Evolutionary conservation across 2,113 vertebrate genomes (phyloP).

Genomic region (Lipophrys pholis): DNA sequence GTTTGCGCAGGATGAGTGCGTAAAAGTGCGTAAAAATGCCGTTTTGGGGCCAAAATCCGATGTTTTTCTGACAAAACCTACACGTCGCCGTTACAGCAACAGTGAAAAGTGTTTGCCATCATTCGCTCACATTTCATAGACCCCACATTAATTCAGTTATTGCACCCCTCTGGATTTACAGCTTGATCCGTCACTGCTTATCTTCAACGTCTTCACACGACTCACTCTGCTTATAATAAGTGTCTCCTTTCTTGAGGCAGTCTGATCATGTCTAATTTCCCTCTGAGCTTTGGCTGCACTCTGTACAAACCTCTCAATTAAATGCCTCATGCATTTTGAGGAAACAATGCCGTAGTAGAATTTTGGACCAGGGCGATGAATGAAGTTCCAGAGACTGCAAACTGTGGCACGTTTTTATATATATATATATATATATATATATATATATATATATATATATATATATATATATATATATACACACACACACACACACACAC

Average conservation of each 20-base stretch:
- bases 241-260: too few species aligned
- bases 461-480: too few species aligned
- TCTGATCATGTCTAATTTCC: too few species aligned
- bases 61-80: too few species aligned
- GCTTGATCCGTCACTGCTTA: too few species aligned
- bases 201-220: neutral
- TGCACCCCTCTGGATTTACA: too few species aligned
- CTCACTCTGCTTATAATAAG: neutral
- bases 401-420: neutral
- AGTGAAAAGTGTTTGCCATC: too few species aligned
- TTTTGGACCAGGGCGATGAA: slow-evolving; percentile 21
- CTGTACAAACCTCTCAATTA: slow-evolving; percentile 20
- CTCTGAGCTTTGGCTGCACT: neutral
- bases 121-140: too few species aligned
- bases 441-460: too few species aligned
- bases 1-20: slow-evolving; percentile 25
- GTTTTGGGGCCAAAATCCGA: neutral
- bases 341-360: slow-evolving; percentile 1
- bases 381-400: slow-evolving; percentile 22
- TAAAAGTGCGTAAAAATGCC: slow-evolving; percentile 33
- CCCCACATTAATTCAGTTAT: too few species aligned
- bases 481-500: too few species aligned
- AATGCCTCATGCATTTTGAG: slow-evolving; percentile 6
- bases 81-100: neutral
- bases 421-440: too few species aligned